Evolutionary conservation across 1,140 invertebrate species (phyloP), one percentile per base, ranked within the genome.

Genomic region (Lithobius niger): DNA sequence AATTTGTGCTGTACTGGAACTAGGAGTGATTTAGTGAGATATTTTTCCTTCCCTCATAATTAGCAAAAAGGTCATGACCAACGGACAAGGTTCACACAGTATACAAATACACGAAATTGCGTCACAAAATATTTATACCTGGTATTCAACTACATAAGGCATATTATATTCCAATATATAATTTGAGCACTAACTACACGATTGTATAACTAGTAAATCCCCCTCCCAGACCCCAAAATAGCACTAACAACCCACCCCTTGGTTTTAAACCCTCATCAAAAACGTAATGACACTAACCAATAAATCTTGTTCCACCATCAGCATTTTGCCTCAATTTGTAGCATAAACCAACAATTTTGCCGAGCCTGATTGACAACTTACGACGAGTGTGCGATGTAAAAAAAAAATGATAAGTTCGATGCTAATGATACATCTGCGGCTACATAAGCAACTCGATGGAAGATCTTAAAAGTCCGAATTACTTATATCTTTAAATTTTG

Each of bases 61-160:
- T 10, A 18, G 18, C 18, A 36, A 36, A 36, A 36, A 36, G n/a
- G 10, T 36, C 31, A 45, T 45, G 22, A 45, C 18, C 43, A 45
- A 45, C 43, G 6, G 43, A 45, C 43, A 45, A 45, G 22, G 43
- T 6, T 45, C 22, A 45, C 43, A 45, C 43, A 19, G 43, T 45
- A 45, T 45, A 45, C 43, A 45, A 45, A 45, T 45, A 45, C 43
- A 45, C 43, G 43, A 45, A 45, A 45, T 45, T 45, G 43, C 43
- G 43, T 45, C 43, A 45, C 43, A 45, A 45, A 45, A 45, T 45
- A 45, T 45, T 45, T 45, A 45, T 45, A 45, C 43, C 43, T 45
- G 43, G 43, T 45, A 45, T 45, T 45, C 19, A 45, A 45, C 43
- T 45, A 45, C 43, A 45, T 45, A 45, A 45, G 43, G 43, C 43